Percentiles rank a stretch among this genome's conserved stretches.
These are phyloP conservation scores for Cyclina sinensis DNA, from an alignment of 1,140 invertebrate species.

Conservation along the genomic window DNA sequence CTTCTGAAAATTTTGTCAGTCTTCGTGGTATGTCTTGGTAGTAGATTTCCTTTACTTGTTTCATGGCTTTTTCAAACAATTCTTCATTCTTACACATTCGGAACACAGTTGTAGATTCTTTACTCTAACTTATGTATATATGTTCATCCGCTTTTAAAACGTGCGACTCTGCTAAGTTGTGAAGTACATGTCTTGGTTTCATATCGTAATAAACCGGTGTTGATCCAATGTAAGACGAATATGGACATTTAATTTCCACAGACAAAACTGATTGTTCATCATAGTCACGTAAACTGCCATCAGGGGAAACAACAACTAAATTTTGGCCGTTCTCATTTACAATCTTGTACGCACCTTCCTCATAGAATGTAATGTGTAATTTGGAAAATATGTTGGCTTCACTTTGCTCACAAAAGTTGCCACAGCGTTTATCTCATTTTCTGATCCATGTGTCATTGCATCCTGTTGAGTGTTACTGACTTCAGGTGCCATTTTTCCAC, in stretches of 20 bases:
- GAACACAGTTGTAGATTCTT: background rate
- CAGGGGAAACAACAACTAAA: conserved; percentile 16
- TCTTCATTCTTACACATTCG: background rate
- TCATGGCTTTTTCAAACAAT: background rate
- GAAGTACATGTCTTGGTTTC: conserved; percentile 30
- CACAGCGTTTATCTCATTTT: conserved; percentile 4
- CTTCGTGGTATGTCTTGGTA: background rate
- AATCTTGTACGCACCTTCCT: conserved; percentile 39
- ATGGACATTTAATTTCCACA: conserved; percentile 48
- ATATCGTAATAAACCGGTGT: conserved; percentile 38
- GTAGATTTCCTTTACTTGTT: conserved; percentile 5
- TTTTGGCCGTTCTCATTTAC: background rate
- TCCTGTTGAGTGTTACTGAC: background rate
- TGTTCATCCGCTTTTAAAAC: background rate
- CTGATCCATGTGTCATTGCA: conserved; percentile 25
- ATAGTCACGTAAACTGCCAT: background rate
- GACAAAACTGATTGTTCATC: background rate
- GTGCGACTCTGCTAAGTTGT: background rate
- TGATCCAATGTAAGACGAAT: background rate
- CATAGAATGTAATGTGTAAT: conserved; percentile 16
- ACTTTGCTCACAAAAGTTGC: conserved; percentile 28
- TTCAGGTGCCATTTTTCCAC: background rate
- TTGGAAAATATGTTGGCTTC: conserved; percentile 1
- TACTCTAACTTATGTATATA: conserved; percentile 4
- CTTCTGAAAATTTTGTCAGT: background rate